Base-by-base conservation (phyloP, 2,888 invertebrate genomes). In the Agriotes lineatus region DNA sequence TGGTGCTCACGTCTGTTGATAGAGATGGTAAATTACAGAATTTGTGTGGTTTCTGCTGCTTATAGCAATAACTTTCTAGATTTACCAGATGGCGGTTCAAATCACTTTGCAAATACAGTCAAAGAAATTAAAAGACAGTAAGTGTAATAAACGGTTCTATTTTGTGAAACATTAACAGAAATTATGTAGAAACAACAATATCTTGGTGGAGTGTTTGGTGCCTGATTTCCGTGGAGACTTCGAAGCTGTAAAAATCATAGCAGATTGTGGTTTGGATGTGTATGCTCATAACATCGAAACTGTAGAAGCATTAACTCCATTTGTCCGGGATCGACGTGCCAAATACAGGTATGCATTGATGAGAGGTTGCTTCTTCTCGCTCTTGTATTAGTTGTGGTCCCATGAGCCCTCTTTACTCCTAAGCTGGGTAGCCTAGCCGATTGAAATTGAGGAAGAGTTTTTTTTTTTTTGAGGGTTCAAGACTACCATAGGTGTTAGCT, bases 271-370 rank as follows among this genome's bases (percentile, higher is more conserved):
- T 0, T 86, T 99, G 0, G 98, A 99, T 85, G 99, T 99, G 33
- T 99, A 94, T 83, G 99, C 99, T 0, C 99, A 99, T 84, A 99
- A 99, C 83, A 93, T 99, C 35, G 99, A 99, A 87, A 99, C 99
- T 0, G 97, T 98, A 0, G 95, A 96, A 80, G 87, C 90, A 71
- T 85, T 97, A 33, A 97, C 97, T 45, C 95, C 95, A 2, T 93
- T 91, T 81, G 98, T 99, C 0, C 88, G 99, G 67, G 99, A 99
- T 82, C 92, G 94, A 20, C 88, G 99, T 68, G 99, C 99, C 9
- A 92, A 92, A 85, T 99, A 94, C 81, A 87, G 87, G 87, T 88
- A 82, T 70, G 58, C 5, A 12, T 19, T n/a, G n/a, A n/a, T n/a
- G n/a, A n/a, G n/a, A n/a, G n/a, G n/a, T n/a, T n/a, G n/a, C n/a